These are phyloP conservation scores for Vicugna pacos DNA, from an alignment of 2,113 vertebrate genomes.

Conservation along the genomic window DNA sequence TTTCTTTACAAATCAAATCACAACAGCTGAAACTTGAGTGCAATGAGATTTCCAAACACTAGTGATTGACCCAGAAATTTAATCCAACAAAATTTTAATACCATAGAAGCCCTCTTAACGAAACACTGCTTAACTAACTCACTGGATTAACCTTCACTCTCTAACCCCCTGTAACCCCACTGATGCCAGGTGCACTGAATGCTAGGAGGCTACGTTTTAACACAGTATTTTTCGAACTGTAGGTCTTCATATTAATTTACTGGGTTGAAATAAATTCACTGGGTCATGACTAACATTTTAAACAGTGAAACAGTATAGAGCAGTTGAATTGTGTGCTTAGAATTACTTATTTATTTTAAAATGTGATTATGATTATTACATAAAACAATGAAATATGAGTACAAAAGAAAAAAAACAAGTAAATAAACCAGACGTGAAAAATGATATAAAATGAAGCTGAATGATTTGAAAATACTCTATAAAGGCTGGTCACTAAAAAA, in stretches of 20 bases:
- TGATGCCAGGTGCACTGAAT: neutral
- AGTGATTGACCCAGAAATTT: neutral
- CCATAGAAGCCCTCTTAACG: neutral
- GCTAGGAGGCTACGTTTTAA: neutral
- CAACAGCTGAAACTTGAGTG: neutral
- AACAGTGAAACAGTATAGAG: neutral
- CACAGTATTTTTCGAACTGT: neutral
- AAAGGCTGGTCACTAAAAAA: conserved; percentile 30
- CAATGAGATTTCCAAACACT: conserved; percentile 29
- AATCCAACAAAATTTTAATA: conserved; percentile 20
- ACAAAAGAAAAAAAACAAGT: neutral
- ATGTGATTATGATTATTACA: neutral
- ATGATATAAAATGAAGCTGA: conserved; percentile 35
- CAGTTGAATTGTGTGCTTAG: neutral
- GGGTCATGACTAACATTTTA: neutral
- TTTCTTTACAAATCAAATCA: conserved; percentile 51
- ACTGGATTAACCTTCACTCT: neutral
- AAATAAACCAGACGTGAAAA: neutral
- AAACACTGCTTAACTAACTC: neutral
- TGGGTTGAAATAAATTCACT: conserved; percentile 29
- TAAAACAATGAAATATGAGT: conserved; percentile 4
- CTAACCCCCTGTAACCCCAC: neutral
- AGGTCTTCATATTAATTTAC: neutral
- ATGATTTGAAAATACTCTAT: conserved; percentile 21
- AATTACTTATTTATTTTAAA: conserved; percentile 57